These are phyloP conservation scores for Cyclopterus lumpus DNA, from an alignment of 2,797 vertebrate genomes.

Conservation along the genomic window DNA sequence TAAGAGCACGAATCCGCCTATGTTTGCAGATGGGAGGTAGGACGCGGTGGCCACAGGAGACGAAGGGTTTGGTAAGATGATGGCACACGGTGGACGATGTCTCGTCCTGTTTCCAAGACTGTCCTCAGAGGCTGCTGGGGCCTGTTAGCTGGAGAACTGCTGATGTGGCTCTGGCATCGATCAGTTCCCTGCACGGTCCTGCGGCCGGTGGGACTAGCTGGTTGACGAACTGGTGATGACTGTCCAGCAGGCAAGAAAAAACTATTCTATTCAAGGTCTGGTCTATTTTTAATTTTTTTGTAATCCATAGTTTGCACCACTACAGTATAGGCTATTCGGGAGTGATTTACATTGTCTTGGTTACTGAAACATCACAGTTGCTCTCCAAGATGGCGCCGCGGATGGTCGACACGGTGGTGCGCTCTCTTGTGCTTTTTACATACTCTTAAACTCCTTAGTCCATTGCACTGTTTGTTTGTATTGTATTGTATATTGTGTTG, in stretches of 20 bases:
- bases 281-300: conserved; percentile 6
- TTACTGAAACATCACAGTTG: background rate
- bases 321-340: background rate
- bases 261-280: background rate
- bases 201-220: conserved; percentile 48
- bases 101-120: conserved; percentile 50
- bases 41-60: conserved; percentile 13
- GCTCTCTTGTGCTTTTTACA: too few relatives aligned
- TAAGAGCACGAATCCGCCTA: conserved; percentile 50
- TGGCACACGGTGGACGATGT: conserved; percentile 33
- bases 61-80: conserved; percentile 53
- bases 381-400: too few relatives aligned
- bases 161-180: conserved; percentile 73
- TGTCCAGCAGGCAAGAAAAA: conserved; percentile 26
- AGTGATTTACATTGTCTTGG: background rate
- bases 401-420: too few relatives aligned
- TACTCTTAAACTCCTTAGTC: too few relatives aligned
- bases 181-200: conserved; percentile 58
- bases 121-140: conserved; percentile 52
- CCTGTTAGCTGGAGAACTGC: conserved; percentile 69
- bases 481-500: too few relatives aligned
- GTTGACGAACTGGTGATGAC: conserved; percentile 12
- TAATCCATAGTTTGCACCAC: conserved; percentile 9
- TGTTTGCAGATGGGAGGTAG: conserved; percentile 35
- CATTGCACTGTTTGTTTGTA: too few relatives aligned